These are phyloP conservation scores for Melanotaenia pygmaea DNA, from an alignment of 2,797 vertebrate genomes.

Conservation along the genomic window DNA sequence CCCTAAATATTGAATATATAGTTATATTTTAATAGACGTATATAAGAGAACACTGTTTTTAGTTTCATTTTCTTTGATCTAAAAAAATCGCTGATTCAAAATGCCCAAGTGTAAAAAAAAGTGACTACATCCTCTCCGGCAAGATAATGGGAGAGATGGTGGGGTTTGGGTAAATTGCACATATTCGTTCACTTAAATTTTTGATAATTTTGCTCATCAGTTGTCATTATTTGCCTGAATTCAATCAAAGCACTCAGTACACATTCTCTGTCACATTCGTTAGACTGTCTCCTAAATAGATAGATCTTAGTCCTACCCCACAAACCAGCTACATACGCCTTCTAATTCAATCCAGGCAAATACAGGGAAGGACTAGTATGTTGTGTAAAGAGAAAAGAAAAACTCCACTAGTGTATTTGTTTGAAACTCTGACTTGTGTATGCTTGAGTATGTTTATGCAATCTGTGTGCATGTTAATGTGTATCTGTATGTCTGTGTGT, in stretches of 20 bases:
- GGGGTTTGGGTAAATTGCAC: slow-evolving; percentile 86
- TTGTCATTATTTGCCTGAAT: slow-evolving; percentile 87
- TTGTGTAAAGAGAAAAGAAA: slow-evolving; percentile 86
- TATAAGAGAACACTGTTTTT: slow-evolving; percentile 89
- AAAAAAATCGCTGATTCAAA: slow-evolving; percentile 89
- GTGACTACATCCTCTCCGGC: slow-evolving; percentile 85
- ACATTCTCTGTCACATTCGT: slow-evolving; percentile 88
- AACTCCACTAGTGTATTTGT: slow-evolving; percentile 83
- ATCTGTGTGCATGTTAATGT: slow-evolving; percentile 58
- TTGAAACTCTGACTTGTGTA: slow-evolving; percentile 81
- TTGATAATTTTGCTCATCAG: slow-evolving; percentile 81
- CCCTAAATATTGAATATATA: slow-evolving; percentile 90
- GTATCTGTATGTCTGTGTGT: slow-evolving; percentile 67
- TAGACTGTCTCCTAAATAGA: slow-evolving; percentile 84
- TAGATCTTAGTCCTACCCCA: slow-evolving; percentile 73
- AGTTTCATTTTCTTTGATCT: slow-evolving; percentile 85
- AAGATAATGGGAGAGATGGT: slow-evolving; percentile 79
- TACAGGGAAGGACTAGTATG: slow-evolving; percentile 85
- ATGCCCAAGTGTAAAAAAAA: slow-evolving; percentile 88
- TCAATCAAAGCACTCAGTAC: slow-evolving; percentile 86
- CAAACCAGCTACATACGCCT: slow-evolving; percentile 77
- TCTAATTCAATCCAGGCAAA: slow-evolving; percentile 89
- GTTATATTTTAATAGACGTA: slow-evolving; percentile 88
- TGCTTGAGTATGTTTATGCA: slow-evolving; percentile 69
- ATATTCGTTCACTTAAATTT: slow-evolving; percentile 78